Evolutionary conservation across 2,797 vertebrate genomes (phyloP).

Genomic region (Pteronotus mesoamericanus): DNA sequence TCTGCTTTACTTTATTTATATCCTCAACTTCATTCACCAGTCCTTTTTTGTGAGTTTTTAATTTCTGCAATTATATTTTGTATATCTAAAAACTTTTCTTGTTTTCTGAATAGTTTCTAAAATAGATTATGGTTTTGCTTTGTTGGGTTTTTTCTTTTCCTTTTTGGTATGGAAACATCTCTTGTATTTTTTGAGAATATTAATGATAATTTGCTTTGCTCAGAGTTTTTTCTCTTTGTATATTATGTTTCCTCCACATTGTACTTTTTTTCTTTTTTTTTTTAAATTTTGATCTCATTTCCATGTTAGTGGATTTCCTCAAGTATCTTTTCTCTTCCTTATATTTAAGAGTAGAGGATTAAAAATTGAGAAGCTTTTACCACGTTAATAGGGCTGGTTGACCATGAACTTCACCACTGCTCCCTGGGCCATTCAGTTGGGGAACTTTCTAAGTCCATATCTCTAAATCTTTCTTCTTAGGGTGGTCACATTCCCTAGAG

Average conservation of each 20-base stretch:
- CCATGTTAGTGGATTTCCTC: neutral
- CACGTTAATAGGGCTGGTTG: neutral
- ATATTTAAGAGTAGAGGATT: neutral
- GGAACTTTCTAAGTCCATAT: neutral
- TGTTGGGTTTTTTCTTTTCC: neutral
- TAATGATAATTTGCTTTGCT: slow-evolving; percentile 1
- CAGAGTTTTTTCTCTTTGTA: neutral
- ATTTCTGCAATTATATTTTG: neutral
- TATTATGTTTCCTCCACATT: neutral
- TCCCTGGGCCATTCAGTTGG: neutral
- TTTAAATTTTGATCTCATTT: slow-evolving; percentile 8
- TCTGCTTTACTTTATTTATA: neutral
- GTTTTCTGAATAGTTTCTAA: neutral
- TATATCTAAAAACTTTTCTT: neutral
- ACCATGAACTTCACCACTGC: neutral
- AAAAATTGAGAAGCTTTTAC: neutral
- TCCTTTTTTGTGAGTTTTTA: neutral
- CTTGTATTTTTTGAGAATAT: neutral
- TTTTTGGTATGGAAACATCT: neutral
- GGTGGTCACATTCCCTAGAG: neutral
- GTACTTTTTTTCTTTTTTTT: neutral
- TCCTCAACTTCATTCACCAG: neutral
- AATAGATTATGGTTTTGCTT: neutral
- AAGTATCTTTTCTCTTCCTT: neutral
- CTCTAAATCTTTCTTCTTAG: neutral